Evolutionary conservation across 2,888 invertebrate genomes (phyloP).

Genomic region (Tipula helvola): DNA sequence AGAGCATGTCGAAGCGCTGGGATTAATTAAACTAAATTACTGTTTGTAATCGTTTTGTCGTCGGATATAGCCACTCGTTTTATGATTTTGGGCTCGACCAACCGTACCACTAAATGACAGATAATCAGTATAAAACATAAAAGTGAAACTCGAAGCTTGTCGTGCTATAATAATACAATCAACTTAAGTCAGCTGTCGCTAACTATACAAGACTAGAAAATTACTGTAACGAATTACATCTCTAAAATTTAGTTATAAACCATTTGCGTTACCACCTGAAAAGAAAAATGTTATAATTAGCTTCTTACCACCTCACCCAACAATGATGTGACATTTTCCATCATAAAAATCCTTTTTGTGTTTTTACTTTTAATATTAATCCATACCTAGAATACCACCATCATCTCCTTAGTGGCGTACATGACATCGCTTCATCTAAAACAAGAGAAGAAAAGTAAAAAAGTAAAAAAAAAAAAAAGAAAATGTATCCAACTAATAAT

Average conservation of each 20-base stretch:
- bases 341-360: not conserved
- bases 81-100: too few relatives aligned
- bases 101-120: too few relatives aligned
- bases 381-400: not conserved
- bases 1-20: too few relatives aligned
- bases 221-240: not conserved
- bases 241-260: not conserved
- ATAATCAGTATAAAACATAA: too few relatives aligned
- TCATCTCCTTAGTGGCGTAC: not conserved
- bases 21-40: too few relatives aligned
- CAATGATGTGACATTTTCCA: not conserved
- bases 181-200: too few relatives aligned
- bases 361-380: not conserved
- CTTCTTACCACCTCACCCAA: not conserved
- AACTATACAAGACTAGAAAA: too few relatives aligned
- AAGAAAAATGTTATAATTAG: not conserved
- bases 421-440: not conserved
- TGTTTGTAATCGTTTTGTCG: too few relatives aligned
- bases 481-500: not conserved
- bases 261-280: not conserved
- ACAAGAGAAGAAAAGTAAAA: not conserved
- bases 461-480: too few relatives aligned
- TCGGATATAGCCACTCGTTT: too few relatives aligned
- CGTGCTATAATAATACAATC: too few relatives aligned
- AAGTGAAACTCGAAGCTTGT: too few relatives aligned